These are phyloP conservation scores for Vipera latastei DNA, from an alignment of 2,797 vertebrate genomes.

Conservation along the genomic window DNA sequence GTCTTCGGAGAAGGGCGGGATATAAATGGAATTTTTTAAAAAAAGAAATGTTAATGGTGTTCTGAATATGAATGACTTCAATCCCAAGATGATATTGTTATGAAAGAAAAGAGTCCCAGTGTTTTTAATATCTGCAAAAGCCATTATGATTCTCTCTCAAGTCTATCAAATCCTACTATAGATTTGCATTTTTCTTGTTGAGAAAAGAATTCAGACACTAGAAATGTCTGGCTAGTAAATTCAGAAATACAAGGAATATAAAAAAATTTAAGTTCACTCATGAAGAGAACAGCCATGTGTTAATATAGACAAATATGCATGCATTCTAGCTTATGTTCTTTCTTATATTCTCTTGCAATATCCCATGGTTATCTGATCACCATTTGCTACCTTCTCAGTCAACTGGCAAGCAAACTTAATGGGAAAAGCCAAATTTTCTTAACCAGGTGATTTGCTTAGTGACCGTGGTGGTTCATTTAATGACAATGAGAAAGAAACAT, in stretches of 20 bases:
- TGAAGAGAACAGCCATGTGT: accelerated
- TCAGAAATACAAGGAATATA: background rate
- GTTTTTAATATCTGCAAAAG: conserved; percentile 26
- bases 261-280: background rate
- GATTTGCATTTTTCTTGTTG: conserved; percentile 21
- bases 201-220: background rate
- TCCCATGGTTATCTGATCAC: background rate
- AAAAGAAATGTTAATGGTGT: background rate
- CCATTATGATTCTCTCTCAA: background rate
- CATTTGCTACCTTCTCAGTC: background rate
- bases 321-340: background rate
- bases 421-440: background rate
- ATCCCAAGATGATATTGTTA: conserved; percentile 19
- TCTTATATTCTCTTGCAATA: background rate
- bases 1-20: too few relatives aligned
- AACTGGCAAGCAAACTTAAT: background rate
- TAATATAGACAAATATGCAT: background rate
- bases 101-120: background rate
- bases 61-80: background rate
- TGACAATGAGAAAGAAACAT: background rate
- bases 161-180: background rate
- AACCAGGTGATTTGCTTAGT: background rate
- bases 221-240: background rate
- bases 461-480: background rate
- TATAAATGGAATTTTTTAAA: too few relatives aligned